Conservation (phyloP, 2,888 invertebrate species). For the Oscheius sp. region DNA sequence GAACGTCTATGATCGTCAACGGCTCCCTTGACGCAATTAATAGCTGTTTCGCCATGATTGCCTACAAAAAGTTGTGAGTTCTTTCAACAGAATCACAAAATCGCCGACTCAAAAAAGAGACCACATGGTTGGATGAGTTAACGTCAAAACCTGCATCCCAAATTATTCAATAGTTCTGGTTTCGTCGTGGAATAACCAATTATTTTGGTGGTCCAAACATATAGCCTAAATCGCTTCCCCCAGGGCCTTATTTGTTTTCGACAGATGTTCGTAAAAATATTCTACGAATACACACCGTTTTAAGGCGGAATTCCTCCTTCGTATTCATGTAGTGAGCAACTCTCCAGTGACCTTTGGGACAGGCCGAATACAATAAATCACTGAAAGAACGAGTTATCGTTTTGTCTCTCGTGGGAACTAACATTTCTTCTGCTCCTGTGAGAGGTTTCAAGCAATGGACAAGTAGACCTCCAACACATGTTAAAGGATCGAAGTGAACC, state of each 20-base stretch:
- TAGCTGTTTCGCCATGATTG: slow-evolving; percentile 38
- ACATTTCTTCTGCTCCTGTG: slow-evolving; percentile 57
- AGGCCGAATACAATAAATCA: slow-evolving; percentile 47
- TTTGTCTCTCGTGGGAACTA: not conserved
- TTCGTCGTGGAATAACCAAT: slow-evolving; percentile 20
- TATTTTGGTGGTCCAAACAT: slow-evolving; percentile 12
- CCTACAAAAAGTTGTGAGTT: slow-evolving; percentile 37
- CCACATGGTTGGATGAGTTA: not conserved
- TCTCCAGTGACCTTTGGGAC: slow-evolving; percentile 46
- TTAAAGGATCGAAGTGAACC: slow-evolving; percentile 46
- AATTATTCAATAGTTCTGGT: slow-evolving; percentile 17
- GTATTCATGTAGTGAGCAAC: slow-evolving; percentile 53
- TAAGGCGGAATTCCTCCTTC: slow-evolving; percentile 47
- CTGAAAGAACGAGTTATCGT: slow-evolving; percentile 31
- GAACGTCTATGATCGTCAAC: slow-evolving; percentile 47
- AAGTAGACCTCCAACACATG: slow-evolving; percentile 42
- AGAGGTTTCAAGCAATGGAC: slow-evolving; percentile 50
- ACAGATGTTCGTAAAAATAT: too few relatives aligned
- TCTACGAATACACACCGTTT: slow-evolving; percentile 33
- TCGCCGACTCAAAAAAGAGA: too few relatives aligned
- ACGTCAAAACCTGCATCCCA: slow-evolving; percentile 10
- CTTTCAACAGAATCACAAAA: too few relatives aligned
- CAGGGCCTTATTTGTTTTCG: slow-evolving; percentile 8
- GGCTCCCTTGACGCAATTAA: slow-evolving; percentile 42
- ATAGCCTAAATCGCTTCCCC: not conserved